Evolutionary conservation across 2,797 vertebrate genomes (phyloP).

Genomic region (Pseudochirops corinnae): DNA sequence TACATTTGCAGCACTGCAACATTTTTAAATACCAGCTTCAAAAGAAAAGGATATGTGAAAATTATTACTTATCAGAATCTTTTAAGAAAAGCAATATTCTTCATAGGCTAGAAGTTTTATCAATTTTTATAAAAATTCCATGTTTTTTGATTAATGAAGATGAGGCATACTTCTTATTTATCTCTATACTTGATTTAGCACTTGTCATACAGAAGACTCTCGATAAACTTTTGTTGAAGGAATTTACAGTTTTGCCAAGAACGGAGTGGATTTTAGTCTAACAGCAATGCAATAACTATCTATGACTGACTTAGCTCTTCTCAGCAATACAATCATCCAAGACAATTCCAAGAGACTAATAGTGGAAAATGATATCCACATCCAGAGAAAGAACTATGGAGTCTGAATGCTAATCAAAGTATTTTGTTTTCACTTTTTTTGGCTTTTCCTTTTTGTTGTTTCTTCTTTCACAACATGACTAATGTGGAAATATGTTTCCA

Average conservation of each 20-base stretch:
- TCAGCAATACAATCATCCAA: too few relatives aligned
- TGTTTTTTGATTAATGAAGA: neutral
- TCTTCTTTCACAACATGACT: too few relatives aligned
- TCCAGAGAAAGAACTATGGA: too few relatives aligned
- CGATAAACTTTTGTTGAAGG: neutral
- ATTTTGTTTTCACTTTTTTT: too few relatives aligned
- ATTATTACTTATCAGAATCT: conserved; percentile 46
- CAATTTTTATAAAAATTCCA: neutral
- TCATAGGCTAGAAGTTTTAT: neutral
- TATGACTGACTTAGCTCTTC: too few relatives aligned
- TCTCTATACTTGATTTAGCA: neutral
- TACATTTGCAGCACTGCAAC: conserved; percentile 97
- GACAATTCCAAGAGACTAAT: too few relatives aligned
- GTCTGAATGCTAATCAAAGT: too few relatives aligned
- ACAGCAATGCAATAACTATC: too few relatives aligned
- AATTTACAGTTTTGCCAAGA: neutral
- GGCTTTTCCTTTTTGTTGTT: too few relatives aligned
- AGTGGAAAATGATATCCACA: too few relatives aligned
- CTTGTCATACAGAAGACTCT: neutral
- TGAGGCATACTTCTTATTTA: neutral
- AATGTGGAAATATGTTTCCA: too few relatives aligned
- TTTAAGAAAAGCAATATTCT: conserved; percentile 10
- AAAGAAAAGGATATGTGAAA: conserved; percentile 71
- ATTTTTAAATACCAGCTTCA: conserved; percentile 99
- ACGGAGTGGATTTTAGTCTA: neutral